Conservation (phyloP, 2,888 invertebrate genomes). For the Salpingus planirostris region DNA sequence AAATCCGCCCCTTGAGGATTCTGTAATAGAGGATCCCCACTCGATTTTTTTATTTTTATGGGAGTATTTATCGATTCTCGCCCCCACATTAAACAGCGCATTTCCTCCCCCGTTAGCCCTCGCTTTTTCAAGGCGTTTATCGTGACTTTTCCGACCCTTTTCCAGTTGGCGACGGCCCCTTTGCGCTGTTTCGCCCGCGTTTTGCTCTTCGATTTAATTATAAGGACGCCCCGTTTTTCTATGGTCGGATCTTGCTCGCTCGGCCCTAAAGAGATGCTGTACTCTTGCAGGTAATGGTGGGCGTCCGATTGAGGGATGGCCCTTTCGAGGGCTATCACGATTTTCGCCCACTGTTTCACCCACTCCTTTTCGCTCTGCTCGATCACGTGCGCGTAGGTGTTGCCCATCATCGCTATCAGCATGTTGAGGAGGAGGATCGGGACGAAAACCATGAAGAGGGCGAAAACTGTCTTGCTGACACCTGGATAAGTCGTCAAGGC, state of each 20-base stretch:
- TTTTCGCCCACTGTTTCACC: constrained; percentile 99
- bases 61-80: constrained; percentile 82
- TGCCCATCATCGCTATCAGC: constrained; percentile 99
- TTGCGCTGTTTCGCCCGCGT: constrained; percentile 94
- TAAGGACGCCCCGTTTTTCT: constrained; percentile 91
- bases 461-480: constrained; percentile 91
- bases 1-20: constrained; percentile 40
- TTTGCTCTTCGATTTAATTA: constrained; percentile 94
- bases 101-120: constrained; percentile 78
- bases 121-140: constrained; percentile 72
- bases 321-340: constrained; percentile 91
- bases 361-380: constrained; percentile 98
- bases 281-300: constrained; percentile 85
- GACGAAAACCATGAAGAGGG: constrained; percentile 95
- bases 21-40: constrained; percentile 13
- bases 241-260: constrained; percentile 66
- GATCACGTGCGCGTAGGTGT: constrained; percentile 96
- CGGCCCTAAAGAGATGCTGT: constrained; percentile 85
- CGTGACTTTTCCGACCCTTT: constrained; percentile 85
- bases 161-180: constrained; percentile 95
- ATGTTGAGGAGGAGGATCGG: constrained; percentile 94
- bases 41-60: constrained; percentile 50
- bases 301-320: constrained; percentile 87
- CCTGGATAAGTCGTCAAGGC: constrained; percentile 84
- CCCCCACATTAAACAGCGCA: constrained; percentile 85